A percentile compares a stretch with the other conserved stretches of the same genome.
phyloP scores from a whole-genome alignment of 2,888 invertebrate genomes.

The Cantharis rustica region DNA sequence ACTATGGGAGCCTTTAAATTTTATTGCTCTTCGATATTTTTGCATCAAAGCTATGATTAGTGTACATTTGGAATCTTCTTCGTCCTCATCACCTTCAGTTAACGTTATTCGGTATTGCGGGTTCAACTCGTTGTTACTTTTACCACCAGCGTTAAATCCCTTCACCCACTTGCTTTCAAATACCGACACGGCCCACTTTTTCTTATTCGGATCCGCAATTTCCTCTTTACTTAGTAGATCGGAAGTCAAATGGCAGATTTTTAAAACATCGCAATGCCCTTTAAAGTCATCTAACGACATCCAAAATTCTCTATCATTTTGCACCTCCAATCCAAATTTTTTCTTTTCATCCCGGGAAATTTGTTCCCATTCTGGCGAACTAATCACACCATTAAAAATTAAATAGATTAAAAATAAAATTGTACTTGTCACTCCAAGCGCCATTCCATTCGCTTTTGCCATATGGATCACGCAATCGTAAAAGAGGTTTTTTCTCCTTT shows the following conservation, averaged over 20 bases:
- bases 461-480: slow-evolving; percentile 92
- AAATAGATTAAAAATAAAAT: slow-evolving; percentile 44
- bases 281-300: slow-evolving; percentile 92
- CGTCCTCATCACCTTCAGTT: slow-evolving; percentile 80
- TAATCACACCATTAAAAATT: slow-evolving; percentile 43
- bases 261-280: slow-evolving; percentile 79
- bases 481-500: slow-evolving; percentile 79
- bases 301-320: slow-evolving; percentile 97
- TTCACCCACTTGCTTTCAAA: slow-evolving; percentile 93
- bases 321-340: slow-evolving; percentile 85
- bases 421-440: slow-evolving; percentile 86
- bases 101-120: slow-evolving; percentile 89
- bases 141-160: slow-evolving; percentile 94
- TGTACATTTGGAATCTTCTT: slow-evolving; percentile 88
- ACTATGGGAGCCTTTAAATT: slow-evolving; percentile 87
- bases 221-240: slow-evolving; percentile 84
- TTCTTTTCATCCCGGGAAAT: slow-evolving; percentile 85
- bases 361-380: slow-evolving; percentile 89
- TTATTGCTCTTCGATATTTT: slow-evolving; percentile 89
- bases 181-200: slow-evolving; percentile 92
- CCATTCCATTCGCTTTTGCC: slow-evolving; percentile 96
- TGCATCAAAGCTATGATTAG: slow-evolving; percentile 95
- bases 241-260: slow-evolving; percentile 95
- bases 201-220: slow-evolving; percentile 67
- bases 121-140: slow-evolving; percentile 90